phyloP scores from a whole-genome alignment of 2,113 vertebrate species.

The Chloropsis hardwickii region DNA sequence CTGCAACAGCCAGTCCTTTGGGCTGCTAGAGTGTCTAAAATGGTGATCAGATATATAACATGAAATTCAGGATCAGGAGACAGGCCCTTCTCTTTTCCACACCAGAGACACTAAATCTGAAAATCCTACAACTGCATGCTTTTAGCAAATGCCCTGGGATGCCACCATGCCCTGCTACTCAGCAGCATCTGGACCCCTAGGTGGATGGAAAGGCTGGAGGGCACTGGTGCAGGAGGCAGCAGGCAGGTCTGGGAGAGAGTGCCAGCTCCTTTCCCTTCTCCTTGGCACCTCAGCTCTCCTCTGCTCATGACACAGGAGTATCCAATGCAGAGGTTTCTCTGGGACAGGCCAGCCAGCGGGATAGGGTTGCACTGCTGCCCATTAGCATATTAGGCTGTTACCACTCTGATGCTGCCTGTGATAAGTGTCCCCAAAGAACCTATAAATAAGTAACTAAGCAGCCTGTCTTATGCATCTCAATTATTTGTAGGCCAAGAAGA shows the following conservation, averaged over 20 bases:
- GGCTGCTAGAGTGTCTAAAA: neutral
- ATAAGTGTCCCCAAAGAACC: neutral
- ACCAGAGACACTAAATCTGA: neutral
- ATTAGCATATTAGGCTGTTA: constrained; percentile 22
- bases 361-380: neutral
- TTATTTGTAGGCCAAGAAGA: neutral
- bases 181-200: neutral
- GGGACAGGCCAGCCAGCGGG: neutral
- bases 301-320: rapidly evolving
- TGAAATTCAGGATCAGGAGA: neutral
- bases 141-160: neutral
- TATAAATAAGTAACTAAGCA: constrained; percentile 31
- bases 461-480: neutral
- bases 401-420: neutral
- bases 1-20: neutral
- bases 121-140: neutral
- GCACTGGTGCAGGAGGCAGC: neutral
- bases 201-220: neutral
- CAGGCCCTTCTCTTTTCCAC: neutral
- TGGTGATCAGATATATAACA: neutral
- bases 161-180: neutral
- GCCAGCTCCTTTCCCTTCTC: neutral
- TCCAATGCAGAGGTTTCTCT: neutral
- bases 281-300: rapidly evolving
- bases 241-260: neutral